Evolutionary conservation across 2,113 vertebrate genomes (phyloP).

Genomic region (Podarcis cretensis): DNA sequence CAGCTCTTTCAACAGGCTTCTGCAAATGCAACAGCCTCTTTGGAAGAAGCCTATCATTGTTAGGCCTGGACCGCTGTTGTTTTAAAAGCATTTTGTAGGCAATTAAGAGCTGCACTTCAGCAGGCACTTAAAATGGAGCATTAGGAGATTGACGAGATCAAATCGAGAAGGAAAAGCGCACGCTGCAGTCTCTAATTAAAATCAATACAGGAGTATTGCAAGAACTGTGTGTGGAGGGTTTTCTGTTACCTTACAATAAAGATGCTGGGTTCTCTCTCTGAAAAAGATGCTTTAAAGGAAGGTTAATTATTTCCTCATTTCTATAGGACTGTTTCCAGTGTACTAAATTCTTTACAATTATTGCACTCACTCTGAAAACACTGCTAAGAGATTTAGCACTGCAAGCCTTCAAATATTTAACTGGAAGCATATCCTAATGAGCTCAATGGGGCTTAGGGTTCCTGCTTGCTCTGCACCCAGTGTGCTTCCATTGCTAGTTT

Average conservation of each 20-base stretch:
- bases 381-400: neutral
- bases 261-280: neutral
- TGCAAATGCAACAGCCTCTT: neutral
- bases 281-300: neutral
- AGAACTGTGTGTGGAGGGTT: constrained; percentile 2
- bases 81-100: constrained; percentile 22
- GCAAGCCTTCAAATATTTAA: neutral
- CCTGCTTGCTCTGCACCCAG: neutral
- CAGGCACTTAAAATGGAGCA: constrained; percentile 22
- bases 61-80: neutral
- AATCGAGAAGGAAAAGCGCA: constrained; percentile 9
- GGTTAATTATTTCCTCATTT: constrained; percentile 12
- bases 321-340: neutral
- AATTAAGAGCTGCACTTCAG: constrained; percentile 27
- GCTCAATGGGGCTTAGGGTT: neutral
- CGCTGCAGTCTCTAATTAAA: constrained; percentile 24
- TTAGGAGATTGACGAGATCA: constrained; percentile 21
- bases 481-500: too few relatives aligned
- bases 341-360: neutral
- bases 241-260: constrained; percentile 1
- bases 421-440: neutral
- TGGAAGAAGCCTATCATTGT: neutral
- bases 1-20: neutral
- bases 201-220: constrained; percentile 19
- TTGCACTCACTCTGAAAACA: neutral